Conservation (phyloP, 2,888 invertebrate species). For the Tetragnatha montana region DNA sequence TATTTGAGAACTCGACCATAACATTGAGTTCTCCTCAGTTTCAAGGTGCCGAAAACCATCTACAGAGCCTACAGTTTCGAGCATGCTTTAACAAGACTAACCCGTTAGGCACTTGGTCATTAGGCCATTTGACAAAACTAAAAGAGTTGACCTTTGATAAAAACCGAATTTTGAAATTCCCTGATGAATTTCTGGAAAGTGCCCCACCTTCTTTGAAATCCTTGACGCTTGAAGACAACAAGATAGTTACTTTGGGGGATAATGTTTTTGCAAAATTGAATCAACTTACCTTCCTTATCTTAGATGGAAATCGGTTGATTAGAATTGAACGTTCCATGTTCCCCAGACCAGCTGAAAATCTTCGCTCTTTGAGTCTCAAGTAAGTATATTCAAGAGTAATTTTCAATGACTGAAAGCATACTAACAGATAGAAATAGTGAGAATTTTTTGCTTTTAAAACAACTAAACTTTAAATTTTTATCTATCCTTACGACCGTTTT, state of each 20-base stretch:
- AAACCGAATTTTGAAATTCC: conserved; percentile 41
- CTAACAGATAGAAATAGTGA: too few species aligned
- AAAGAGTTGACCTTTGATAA: conserved; percentile 51
- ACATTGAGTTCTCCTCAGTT: conserved; percentile 53
- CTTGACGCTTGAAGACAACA: conserved; percentile 46
- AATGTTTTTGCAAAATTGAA: conserved; percentile 55
- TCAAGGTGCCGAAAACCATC: conserved; percentile 42
- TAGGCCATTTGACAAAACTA: conserved; percentile 49
- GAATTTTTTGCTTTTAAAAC: too few species aligned
- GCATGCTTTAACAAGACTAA: conserved; percentile 54
- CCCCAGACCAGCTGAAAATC: conserved; percentile 34
- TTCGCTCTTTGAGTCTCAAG: conserved; percentile 58
- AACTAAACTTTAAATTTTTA: too few species aligned
- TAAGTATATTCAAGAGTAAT: conserved; percentile 24
- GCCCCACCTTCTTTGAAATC: conserved; percentile 39
- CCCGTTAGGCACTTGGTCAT: conserved; percentile 43
- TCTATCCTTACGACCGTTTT: too few species aligned
- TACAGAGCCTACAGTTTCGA: conserved; percentile 39
- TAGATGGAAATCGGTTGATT: conserved; percentile 47
- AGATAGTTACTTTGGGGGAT: conserved; percentile 40
- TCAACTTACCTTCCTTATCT: conserved; percentile 40
- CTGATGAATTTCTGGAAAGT: conserved; percentile 50
- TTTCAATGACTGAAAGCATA: too few species aligned
- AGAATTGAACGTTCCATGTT: conserved; percentile 52
- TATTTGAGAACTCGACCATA: conserved; percentile 65